Percentiles rank a stretch among this genome's conserved stretches.
phyloP scores from a whole-genome alignment of 2,888 invertebrate genomes.

The Erpobdella octoculata region DNA sequence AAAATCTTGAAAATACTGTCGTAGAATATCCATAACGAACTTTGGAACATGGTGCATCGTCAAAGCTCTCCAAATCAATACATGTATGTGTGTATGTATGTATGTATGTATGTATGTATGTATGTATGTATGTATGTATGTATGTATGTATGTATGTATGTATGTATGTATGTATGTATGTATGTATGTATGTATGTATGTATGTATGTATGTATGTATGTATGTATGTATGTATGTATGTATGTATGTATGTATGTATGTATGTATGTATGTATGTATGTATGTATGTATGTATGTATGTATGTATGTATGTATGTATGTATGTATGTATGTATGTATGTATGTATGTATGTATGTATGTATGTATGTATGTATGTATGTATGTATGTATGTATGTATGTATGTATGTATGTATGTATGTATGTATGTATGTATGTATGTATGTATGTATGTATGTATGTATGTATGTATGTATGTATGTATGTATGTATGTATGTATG shows the following conservation, averaged over 20 bases:
- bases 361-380: slow-evolving; percentile 26
- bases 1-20: too few relatives aligned
- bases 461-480: slow-evolving; percentile 35
- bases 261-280: slow-evolving; percentile 1
- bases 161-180: slow-evolving; percentile 1
- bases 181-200: slow-evolving; percentile 1
- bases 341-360: slow-evolving; percentile 28
- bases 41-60: too few relatives aligned
- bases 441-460: slow-evolving; percentile 21
- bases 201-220: slow-evolving; percentile 1
- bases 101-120: not conserved
- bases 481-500: too few relatives aligned
- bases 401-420: slow-evolving; percentile 25
- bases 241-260: slow-evolving; percentile 1
- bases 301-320: slow-evolving; percentile 1
- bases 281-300: slow-evolving; percentile 1
- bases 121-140: slow-evolving; percentile 1
- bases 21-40: too few relatives aligned
- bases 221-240: slow-evolving; percentile 1
- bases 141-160: slow-evolving; percentile 1
- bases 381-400: slow-evolving; percentile 24
- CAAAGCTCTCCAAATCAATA: too few relatives aligned
- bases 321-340: slow-evolving; percentile 25
- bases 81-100: not conserved
- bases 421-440: slow-evolving; percentile 15